A percentile compares a stretch with the other conserved stretches of the same genome.
Evolutionary conservation across 2,888 invertebrate genomes (phyloP).

Genomic region (Tanytarsus gracilentus): DNA sequence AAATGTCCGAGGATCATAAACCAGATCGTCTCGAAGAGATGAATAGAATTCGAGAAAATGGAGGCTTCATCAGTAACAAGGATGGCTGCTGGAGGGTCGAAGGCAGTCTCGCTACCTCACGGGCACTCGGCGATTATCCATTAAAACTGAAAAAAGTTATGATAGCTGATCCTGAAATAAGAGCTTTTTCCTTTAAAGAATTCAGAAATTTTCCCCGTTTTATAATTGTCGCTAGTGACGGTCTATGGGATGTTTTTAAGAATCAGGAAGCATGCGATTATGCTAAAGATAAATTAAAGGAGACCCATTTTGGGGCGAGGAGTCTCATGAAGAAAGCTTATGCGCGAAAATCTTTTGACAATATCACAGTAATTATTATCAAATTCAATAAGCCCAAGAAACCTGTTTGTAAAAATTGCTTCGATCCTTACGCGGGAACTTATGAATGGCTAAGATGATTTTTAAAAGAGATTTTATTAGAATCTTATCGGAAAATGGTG

Average conservation of each 20-base stretch:
- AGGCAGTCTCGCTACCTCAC: constrained; percentile 89
- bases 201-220: constrained; percentile 12
- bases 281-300: constrained; percentile 10
- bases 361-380: constrained; percentile 1
- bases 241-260: constrained; percentile 6
- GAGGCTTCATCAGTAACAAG: constrained; percentile 49
- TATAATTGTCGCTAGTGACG: constrained; percentile 14
- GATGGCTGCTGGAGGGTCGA: constrained; percentile 74
- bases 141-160: constrained; percentile 70
- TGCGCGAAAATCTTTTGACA: constrained; percentile 9
- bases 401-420: neutral
- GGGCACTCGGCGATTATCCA: constrained; percentile 94
- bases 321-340: constrained; percentile 11
- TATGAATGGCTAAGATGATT: constrained; percentile 1
- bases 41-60: constrained; percentile 83
- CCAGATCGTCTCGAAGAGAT: constrained; percentile 83
- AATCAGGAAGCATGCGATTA: constrained; percentile 12
- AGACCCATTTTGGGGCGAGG: constrained; percentile 10
- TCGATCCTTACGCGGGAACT: neutral
- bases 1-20: constrained; percentile 70
- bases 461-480: neutral
- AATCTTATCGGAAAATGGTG: neutral
- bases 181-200: neutral
- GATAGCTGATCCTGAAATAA: neutral
- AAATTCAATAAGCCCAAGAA: constrained; percentile 20